Base-by-base conservation (phyloP, 2,797 vertebrate genomes). In the Lepus oiostolus region DNA sequence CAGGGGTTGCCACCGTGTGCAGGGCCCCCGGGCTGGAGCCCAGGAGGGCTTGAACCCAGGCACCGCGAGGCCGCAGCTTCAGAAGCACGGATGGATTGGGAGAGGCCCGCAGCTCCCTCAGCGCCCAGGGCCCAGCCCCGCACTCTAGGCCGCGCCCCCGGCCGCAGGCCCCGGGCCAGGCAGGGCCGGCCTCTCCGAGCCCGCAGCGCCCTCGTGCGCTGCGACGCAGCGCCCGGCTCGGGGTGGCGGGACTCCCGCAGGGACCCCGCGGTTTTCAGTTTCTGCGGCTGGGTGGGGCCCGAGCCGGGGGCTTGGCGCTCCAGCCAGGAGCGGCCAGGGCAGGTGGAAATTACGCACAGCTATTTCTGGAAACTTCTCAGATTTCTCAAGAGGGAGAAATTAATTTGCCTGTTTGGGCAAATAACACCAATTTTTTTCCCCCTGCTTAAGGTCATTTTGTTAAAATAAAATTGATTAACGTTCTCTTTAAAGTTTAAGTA, bases 401-500 rank as follows among this genome's bases (percentile, higher is more conserved):
- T 72, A 94, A 90, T 86, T 93, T 97, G 91, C 94, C 92, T 75
- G 95, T 96, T 97, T 95, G 96, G 96, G 95, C 84, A 97, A 98
- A 96, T 98, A 98, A 97, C 96, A 97, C 95, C 97, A 95, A 83
- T 96, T 96, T 97, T 96, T 91, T 91, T 82, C 3, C 24, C 89
- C 92, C 96, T 92, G 97, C 97, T 98, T 97, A 97, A 97, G 97
- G 97, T 98, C 97, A 87, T 93, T 97, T 95, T 97, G 94, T 95
- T 98, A 93, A 97, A 97, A 95, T 81, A 97, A 95, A 93, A 96
- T 96, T 96, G 90, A 91, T 85, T 94, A 95, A 95, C 96, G 85
- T 95, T 97, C 93, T 95, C 96, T 96, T 97, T 97, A 97, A 97
- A 97, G 90, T 98, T 97, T 98, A 96, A 97, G 83, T 42, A 26